Evolutionary conservation across 2,797 vertebrate species (phyloP).

Genomic region (Myotis vivesi): DNA sequence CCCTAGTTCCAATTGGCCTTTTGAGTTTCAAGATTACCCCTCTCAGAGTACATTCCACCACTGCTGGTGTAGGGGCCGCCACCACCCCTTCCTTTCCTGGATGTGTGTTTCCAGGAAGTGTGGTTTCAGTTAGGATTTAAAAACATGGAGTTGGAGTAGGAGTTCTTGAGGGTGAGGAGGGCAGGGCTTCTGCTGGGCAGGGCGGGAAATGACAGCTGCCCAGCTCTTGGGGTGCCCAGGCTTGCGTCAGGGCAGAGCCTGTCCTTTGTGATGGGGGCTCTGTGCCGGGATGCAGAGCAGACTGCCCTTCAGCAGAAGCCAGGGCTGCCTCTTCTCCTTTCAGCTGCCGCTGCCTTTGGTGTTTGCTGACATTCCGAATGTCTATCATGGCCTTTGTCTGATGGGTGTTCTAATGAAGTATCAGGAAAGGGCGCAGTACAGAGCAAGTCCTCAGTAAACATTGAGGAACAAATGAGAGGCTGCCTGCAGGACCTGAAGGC

Average conservation of each 20-base stretch:
- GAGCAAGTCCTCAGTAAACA: background rate
- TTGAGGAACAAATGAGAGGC: background rate
- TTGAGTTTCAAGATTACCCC: background rate
- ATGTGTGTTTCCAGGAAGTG: background rate
- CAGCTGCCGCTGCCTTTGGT: background rate
- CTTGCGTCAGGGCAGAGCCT: background rate
- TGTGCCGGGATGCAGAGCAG: background rate
- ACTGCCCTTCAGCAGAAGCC: background rate
- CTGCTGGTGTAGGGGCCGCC: background rate
- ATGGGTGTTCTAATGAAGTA: background rate
- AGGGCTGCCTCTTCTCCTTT: background rate
- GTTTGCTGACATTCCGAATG: background rate
- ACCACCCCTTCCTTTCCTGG: background rate
- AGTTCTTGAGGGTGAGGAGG: background rate
- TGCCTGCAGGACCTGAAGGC: background rate
- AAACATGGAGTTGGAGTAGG: background rate
- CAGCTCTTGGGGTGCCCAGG: background rate
- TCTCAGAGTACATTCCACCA: background rate
- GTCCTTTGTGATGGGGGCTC: background rate
- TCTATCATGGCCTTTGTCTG: background rate
- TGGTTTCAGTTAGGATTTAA: background rate
- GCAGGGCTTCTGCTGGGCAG: background rate
- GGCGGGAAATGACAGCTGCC: background rate
- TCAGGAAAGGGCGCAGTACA: background rate
- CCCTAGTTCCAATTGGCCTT: background rate